Evolutionary conservation across 2,888 invertebrate genomes (phyloP).

Genomic region (Agrochola litura): DNA sequence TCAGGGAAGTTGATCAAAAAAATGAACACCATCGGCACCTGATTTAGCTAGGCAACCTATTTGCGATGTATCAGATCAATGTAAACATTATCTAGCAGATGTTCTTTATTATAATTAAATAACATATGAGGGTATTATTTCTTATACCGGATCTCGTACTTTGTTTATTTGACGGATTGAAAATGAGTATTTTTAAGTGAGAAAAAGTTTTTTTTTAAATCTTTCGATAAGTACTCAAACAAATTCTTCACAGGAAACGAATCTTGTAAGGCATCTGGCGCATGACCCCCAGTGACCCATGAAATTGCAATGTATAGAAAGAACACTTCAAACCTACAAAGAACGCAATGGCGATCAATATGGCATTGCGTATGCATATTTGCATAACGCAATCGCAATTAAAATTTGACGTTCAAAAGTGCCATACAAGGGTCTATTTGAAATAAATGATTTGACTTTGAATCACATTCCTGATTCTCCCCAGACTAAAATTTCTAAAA

Average conservation of each 20-base stretch:
- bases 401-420: too few relatives aligned
- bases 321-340: neutral
- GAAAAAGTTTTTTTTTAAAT: too few relatives aligned
- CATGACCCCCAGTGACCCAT: neutral
- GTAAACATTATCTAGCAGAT: too few relatives aligned
- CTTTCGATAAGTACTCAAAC: neutral
- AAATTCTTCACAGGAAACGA: neutral
- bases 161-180: neutral
- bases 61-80: too few relatives aligned
- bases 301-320: neutral
- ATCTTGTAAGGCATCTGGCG: neutral
- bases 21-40: too few relatives aligned
- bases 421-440: too few relatives aligned
- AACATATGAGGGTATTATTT: too few relatives aligned
- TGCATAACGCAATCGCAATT: neutral
- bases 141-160: too few relatives aligned
- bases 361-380: neutral
- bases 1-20: too few relatives aligned
- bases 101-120: too few relatives aligned
- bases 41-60: too few relatives aligned
- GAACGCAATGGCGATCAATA: conserved; percentile 1
- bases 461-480: neutral
- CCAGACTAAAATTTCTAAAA: neutral
- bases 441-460: too few relatives aligned
- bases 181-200: neutral